Percentiles rank a stretch among this genome's conserved stretches.
These are phyloP conservation scores for Phorcus lineatus DNA, from an alignment of 2,888 invertebrate genomes.

Conservation along the genomic window DNA sequence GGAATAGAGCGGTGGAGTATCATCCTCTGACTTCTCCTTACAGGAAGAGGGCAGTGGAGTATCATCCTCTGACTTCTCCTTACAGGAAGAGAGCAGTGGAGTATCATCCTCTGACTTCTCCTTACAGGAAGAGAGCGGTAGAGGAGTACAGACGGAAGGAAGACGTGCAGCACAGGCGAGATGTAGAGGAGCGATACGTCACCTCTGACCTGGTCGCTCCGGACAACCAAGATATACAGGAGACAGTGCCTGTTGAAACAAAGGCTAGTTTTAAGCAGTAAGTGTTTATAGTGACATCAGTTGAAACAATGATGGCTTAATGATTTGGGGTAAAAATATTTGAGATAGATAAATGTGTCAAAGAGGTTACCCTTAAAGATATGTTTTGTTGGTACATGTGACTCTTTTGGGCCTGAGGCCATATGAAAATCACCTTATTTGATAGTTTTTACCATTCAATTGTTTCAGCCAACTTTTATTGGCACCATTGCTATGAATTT, in stretches of 20 bases:
- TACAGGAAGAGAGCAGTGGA: conserved; percentile 67
- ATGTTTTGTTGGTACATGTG: too few relatives aligned
- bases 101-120: background rate
- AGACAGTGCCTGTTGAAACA: background rate
- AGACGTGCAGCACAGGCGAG: conserved; percentile 56
- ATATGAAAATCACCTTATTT: too few relatives aligned
- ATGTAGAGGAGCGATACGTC: conserved; percentile 49
- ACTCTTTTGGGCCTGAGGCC: too few relatives aligned
- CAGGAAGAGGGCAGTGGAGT: conserved; percentile 66
- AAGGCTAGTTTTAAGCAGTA: background rate
- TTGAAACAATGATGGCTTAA: too few relatives aligned
- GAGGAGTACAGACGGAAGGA: conserved; percentile 65
- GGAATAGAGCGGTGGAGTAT: conserved; percentile 64
- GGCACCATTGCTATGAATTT: too few relatives aligned
- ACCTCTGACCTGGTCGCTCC: background rate
- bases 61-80: background rate
- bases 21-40: background rate
- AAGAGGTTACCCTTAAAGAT: too few relatives aligned
- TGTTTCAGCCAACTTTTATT: too few relatives aligned
- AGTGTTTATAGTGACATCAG: background rate
- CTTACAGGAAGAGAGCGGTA: conserved; percentile 63
- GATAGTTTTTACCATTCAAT: too few relatives aligned
- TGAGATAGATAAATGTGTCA: too few relatives aligned
- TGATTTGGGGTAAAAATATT: too few relatives aligned
- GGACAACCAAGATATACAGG: background rate